Percentiles rank a stretch among this genome's conserved stretches.
These are phyloP conservation scores for Monopis laevigella DNA, from an alignment of 2,888 invertebrate genomes.

Conservation along the genomic window DNA sequence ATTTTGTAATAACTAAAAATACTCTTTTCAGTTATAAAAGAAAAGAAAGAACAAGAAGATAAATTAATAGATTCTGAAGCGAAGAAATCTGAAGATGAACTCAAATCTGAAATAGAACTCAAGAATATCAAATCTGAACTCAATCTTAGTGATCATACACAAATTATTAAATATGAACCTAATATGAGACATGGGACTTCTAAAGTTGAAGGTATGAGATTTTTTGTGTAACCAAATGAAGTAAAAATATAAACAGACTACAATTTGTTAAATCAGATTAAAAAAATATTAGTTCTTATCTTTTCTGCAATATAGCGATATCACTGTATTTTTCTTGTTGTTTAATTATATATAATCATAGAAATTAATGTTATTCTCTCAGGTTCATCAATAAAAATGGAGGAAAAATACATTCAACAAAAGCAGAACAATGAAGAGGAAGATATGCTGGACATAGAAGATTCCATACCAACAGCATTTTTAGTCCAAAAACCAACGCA, in stretches of 20 bases:
- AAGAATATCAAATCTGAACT: conserved; percentile 58
- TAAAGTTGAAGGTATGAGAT: conserved; percentile 49
- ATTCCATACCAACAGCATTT: conserved; percentile 63
- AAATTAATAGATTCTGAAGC: conserved; percentile 34
- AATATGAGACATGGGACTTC: conserved; percentile 53
- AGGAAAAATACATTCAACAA: conserved; percentile 61
- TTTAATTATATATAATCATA: too few relatives aligned
- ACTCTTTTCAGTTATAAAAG: conserved; percentile 27
- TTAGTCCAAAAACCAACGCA: conserved; percentile 61
- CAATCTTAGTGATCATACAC: conserved; percentile 57
- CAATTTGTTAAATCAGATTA: too few relatives aligned
- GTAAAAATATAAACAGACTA: too few relatives aligned
- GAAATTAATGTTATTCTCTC: conserved; percentile 15
- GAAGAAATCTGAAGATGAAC: conserved; percentile 40
- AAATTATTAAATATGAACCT: conserved; percentile 62
- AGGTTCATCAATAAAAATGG: conserved; percentile 65
- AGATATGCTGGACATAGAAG: conserved; percentile 63
- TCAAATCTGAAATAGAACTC: conserved; percentile 47
- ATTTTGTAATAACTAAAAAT: too few relatives aligned
- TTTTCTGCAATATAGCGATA: too few relatives aligned
- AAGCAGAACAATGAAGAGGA: conserved; percentile 51
- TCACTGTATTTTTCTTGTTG: too few relatives aligned
- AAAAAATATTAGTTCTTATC: too few relatives aligned
- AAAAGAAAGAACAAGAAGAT: conserved; percentile 30
- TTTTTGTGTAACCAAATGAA: neutral